Percentiles rank a stretch among this genome's conserved stretches.
These are phyloP conservation scores for Cyphomyrmex costatus DNA, from an alignment of 1,140 invertebrate genomes.

Conservation along the genomic window DNA sequence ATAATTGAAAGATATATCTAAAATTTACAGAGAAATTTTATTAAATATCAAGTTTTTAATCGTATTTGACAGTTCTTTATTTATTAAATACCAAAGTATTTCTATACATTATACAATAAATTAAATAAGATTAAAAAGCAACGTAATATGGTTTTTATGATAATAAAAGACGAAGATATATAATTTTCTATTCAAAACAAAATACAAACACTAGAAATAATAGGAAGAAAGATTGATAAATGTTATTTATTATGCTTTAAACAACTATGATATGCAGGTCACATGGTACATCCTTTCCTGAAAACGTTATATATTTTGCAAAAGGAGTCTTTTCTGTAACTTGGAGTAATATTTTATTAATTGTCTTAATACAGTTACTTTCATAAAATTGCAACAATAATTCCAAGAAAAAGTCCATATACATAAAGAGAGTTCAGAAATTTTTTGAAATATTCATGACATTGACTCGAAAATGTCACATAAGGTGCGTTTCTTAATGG, in stretches of 20 bases:
- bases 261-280: not conserved
- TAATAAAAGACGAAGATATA: not conserved
- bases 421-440: constrained; percentile 10
- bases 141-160: not conserved
- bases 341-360: not conserved
- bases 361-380: not conserved
- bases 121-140: not conserved
- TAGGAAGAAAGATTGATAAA: not conserved
- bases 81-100: not conserved
- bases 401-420: not conserved
- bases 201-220: not conserved
- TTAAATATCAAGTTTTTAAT: too few species aligned
- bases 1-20: too few species aligned
- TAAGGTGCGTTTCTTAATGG: constrained; percentile 8
- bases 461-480: constrained; percentile 10
- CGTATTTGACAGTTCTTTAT: too few species aligned
- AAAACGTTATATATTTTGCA: not conserved
- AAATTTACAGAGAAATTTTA: too few species aligned
- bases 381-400: not conserved
- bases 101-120: not conserved
- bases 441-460: constrained; percentile 57
- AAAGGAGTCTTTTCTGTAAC: not conserved
- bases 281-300: not conserved
- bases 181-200: not conserved
- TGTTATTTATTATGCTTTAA: not conserved